Percentiles rank a stretch among this genome's conserved stretches.
phyloP scores from a whole-genome alignment of 2,888 invertebrate species.

The Dasysyrphus albostriatus region DNA sequence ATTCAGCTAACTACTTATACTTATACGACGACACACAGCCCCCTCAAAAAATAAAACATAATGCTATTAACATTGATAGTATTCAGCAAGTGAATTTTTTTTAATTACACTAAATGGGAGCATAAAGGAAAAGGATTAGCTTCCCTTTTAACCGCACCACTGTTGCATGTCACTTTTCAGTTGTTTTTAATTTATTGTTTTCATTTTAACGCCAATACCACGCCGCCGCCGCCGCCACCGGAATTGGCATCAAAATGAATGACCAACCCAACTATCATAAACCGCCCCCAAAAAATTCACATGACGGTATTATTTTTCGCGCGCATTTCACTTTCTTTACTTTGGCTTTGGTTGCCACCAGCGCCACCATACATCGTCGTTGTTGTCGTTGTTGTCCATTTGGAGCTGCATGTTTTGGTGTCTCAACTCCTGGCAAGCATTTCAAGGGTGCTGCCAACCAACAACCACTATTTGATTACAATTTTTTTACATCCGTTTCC shows the following conservation, averaged over 20 bases:
- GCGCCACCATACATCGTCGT: neutral
- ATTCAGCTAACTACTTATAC: slow-evolving; percentile 27
- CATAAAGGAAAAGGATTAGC: slow-evolving; percentile 12
- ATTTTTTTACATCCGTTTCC: slow-evolving; percentile 46
- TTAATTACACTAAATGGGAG: slow-evolving; percentile 39
- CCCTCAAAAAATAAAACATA: neutral
- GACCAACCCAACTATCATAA: slow-evolving; percentile 62
- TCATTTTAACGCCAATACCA: slow-evolving; percentile 4
- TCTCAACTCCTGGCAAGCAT: slow-evolving; percentile 28
- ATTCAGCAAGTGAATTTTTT: slow-evolving; percentile 41
- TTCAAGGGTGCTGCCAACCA: slow-evolving; percentile 67
- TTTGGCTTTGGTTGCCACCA: neutral
- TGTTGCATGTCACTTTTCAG: slow-evolving; percentile 7
- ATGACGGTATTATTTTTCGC: slow-evolving; percentile 52
- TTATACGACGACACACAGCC: neutral
- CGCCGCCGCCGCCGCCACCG: slow-evolving; percentile 9
- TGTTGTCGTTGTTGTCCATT: neutral
- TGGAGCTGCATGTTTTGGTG: slow-evolving; percentile 6
- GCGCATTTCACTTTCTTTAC: slow-evolving; percentile 61
- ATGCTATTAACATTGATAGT: slow-evolving; percentile 34
- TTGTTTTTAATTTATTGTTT: slow-evolving; percentile 31
- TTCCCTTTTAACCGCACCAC: neutral
- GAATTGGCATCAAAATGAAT: slow-evolving; percentile 37
- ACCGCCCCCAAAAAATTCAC: slow-evolving; percentile 30
- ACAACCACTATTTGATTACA: slow-evolving; percentile 47